Evolutionary conservation across 2,113 vertebrate species (phyloP), one percentile per base, ranked within the genome.

Genomic region (Romanogobio albipinnatus): DNA sequence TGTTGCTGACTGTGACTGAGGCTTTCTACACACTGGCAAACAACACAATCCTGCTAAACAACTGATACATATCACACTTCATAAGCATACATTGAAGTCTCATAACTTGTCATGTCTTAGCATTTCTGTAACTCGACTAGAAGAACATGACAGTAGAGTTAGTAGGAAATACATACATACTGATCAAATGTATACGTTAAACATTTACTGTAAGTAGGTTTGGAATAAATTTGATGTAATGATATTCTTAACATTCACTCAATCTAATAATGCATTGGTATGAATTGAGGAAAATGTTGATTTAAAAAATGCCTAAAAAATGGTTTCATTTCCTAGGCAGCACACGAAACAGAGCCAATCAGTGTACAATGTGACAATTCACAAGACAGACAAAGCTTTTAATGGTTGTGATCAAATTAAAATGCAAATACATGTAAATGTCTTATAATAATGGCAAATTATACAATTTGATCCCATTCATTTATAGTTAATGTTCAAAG

Each of bases 1-100:
- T 82, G 80, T 82, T 58, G 26, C 80, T 36, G 61, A 68, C 61
- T 43, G 51, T 22, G 47, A 70, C 62, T 15, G 62, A 43, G 4
- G 80, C 66, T 82, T 70, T 82, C 11, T 71, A 71, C 26, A 24
- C 19, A 56, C 45, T 70, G 64, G 47, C 64, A 70, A 81, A 71
- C 47, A 71, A 33, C 45, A 82, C 26, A 39, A 43, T 5, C 29
- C 9, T 26, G 11, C 76, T 43, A 15, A 59, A 61, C 39, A 78
- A 58, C 49, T 26, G 7, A 29, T 75, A 29, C 45, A 45, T 26
- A 61, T 43, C 33, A 9, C 19, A 47, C 22, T 62, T 61, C 24
- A 49, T 39, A 62, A 61, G 47, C 77, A 62, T 45, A 62, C 3
- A 39, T 61, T 4, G 56, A 78, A 22, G n/a, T 43, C 78, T 49